These are phyloP conservation scores for Vanacampus margaritifer DNA, from an alignment of 2,113 vertebrate genomes.

Conservation along the genomic window DNA sequence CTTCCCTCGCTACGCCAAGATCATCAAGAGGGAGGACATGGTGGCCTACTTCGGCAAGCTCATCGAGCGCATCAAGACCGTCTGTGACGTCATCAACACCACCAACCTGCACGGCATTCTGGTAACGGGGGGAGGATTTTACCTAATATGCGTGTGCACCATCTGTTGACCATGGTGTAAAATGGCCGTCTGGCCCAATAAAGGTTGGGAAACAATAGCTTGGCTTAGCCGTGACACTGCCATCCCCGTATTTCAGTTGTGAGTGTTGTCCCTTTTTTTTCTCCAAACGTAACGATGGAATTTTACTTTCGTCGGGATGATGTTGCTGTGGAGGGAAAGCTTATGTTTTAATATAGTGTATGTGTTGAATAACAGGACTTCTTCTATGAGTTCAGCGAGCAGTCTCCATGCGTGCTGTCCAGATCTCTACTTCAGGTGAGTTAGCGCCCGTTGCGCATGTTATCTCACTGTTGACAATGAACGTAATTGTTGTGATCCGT, in stretches of 20 bases:
- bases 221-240: no score
- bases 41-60: conserved; percentile 94
- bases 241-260: no score
- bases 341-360: no score
- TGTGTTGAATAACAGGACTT: conserved; percentile 79
- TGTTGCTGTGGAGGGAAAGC: no score
- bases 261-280: no score
- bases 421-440: conserved; percentile 93
- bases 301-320: no score
- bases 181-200: no score
- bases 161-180: no score
- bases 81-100: conserved; percentile 96
- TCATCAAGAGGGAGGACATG: conserved; percentile 98
- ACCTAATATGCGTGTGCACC: no score
- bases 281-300: no score
- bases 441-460: not conserved
- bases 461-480: not conserved
- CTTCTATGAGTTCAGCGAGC: conserved; percentile 98
- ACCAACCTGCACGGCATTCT: conserved; percentile 95
- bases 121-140: conserved; percentile 70
- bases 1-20: conserved; percentile 98
- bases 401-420: conserved; percentile 96
- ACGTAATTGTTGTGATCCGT: conserved; percentile 34
- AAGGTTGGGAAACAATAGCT: no score
- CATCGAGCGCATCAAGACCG: conserved; percentile 93